A percentile compares a stretch with the other conserved stretches of the same genome.
These are phyloP conservation scores for Drosophila pseudoobscura DNA, from an alignment of 1,140 invertebrate genomes.

Conservation along the genomic window DNA sequence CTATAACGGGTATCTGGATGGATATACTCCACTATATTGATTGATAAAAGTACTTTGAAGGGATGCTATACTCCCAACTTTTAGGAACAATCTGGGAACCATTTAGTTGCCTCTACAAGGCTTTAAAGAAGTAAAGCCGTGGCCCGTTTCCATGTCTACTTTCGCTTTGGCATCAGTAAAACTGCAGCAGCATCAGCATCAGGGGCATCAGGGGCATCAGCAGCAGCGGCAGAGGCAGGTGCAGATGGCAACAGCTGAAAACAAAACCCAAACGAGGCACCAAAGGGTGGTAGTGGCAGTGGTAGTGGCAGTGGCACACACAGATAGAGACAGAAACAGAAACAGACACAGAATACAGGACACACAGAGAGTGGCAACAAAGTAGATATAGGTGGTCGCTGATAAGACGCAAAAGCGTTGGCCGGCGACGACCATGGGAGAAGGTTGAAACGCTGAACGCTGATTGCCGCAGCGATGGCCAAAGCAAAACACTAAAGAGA, in stretches of 20 bases:
- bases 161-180: no score
- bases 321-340: conserved; percentile 9
- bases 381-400: conserved; percentile 20
- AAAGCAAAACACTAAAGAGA: conserved; percentile 55
- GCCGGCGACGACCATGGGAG: conserved; percentile 12
- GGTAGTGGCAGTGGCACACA: conserved; percentile 42
- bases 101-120: no score
- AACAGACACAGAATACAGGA: conserved; percentile 5
- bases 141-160: conserved; percentile 12
- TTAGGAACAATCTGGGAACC: no score
- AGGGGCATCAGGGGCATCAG: conserved; percentile 14
- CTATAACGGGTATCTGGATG: no score
- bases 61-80: no score
- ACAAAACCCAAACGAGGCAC: conserved; percentile 38
- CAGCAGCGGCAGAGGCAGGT: conserved; percentile 2
- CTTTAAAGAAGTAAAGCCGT: no score
- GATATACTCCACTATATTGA: no score
- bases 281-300: conserved; percentile 37
- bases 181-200: conserved; percentile 22
- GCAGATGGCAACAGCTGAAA: conserved; percentile 16
- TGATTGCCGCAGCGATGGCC: conserved; percentile 57
- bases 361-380: conserved; percentile 27
- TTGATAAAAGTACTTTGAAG: no score
- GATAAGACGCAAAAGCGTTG: conserved; percentile 56
- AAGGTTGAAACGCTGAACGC: conserved; percentile 33